Base-by-base conservation (phyloP, 2,888 invertebrate species). In the Morpho achilles region DNA sequence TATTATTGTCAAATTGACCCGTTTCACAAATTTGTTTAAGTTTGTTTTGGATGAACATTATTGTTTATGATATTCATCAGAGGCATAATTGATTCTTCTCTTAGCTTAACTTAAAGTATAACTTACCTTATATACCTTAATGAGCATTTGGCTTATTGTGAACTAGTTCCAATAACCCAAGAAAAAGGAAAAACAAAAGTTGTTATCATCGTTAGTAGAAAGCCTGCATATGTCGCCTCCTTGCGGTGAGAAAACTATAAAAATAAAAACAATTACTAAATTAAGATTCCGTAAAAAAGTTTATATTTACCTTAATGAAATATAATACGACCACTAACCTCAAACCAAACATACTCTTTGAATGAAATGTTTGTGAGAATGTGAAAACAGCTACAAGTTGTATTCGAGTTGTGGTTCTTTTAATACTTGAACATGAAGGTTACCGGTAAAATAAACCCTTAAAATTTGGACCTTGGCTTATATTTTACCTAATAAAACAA, bases 321-420 rank as follows among this genome's bases (percentile, higher is more conserved):
- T 2, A 4, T 45, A n/a, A 10, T 45, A n/a, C 10, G 10, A 10
- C 10, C 10, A n/a, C n/a, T 45, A 10, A 5, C 7, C 10, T 10
- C 9, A 45, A 45, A 45, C 45, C 45, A 10, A 45, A 45, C 6
- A 3, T 10, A 16, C n/a, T 10, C 10, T 7, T 9, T 10, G 10
- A 10, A 45, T n/a, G 42, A 22, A 54, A 41, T 42, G 48, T 41
- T 48, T 48, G 54, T 48, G 48, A 47, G n/a, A 42, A 32, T 22
- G 41, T 7, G 48, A 42, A 48, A 54, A 41, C 23, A 42, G 16
- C 54, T 22, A 53, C 53, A 53, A 53, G 53, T 47, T 47, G 47
- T 53, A 16, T 42, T 47, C 41, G 23, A 9, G 54, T 54, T 54
- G 54, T 42, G 54, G 54, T 54, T 54, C 48, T 48, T 54, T 54